Base-by-base conservation (phyloP, 1,140 invertebrate species). In the Neodiprion virginianus region DNA sequence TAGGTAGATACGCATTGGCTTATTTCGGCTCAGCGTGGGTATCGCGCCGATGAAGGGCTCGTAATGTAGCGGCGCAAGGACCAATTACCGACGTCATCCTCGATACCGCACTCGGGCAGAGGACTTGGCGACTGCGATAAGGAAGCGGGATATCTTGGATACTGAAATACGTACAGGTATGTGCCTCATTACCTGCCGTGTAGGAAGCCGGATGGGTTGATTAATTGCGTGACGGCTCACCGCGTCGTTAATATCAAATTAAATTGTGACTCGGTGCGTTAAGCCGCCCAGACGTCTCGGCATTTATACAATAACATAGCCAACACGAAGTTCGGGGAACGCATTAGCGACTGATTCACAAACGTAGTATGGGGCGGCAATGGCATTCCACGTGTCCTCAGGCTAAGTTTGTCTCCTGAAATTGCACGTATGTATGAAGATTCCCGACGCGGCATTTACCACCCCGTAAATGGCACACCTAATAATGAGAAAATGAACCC, bases 211-310 rank as follows among this genome's bases (percentile, higher is more conserved):
- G 53, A 61, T 17, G 53, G n/a, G 53, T 61, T 61, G 53, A 61
- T 61, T 61, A 61, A 61, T 61, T 61, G 53, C n/a, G n/a, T 14
- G n/a, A 61, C 53, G 53, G 53, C n/a, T 14, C 53, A 61, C 11
- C 53, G 7, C 53, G 53, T 61, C 53, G 53, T 61, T 61, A 61
- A 61, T 61, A 61, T 61, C 53, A 8, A 61, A 61, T 61, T 61
- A 61, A 61, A 61, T 61, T 61, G 53, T 61, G 53, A 61, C 53
- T 61, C n/a, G 53, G n/a, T 61, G 53, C 53, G 53, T 61, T 61
- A 61, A 61, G 53, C 11, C 53, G 53, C 53, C 53, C 53, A 61
- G 53, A 61, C 53, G 53, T 61, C 53, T 12, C 53, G 53, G 53
- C 53, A 61, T 61, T 61, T 17, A 17, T 61, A 61, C n/a, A 12